Conservation (phyloP, 2,113 vertebrate genomes). For the Microcebus ravelobensis region DNA sequence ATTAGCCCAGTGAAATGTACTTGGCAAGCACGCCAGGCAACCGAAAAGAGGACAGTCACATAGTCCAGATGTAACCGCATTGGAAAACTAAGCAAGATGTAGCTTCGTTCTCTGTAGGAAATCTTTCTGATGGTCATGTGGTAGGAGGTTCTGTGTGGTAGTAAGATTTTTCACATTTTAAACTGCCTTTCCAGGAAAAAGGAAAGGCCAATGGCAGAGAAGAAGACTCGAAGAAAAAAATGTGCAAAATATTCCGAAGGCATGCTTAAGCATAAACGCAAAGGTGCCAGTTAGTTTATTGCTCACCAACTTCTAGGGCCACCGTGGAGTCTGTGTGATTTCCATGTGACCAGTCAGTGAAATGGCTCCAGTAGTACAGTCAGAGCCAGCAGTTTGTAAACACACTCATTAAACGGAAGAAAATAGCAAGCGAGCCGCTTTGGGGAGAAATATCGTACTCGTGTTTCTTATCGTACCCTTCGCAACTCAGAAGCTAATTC, state of each 20-base stretch:
- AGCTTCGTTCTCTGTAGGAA: conserved; percentile 55
- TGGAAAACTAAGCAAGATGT: conserved; percentile 25
- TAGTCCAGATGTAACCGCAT: not conserved
- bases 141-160: not conserved
- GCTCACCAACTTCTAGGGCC: not conserved
- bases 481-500: not conserved
- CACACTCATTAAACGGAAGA: not conserved
- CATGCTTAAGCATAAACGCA: not conserved
- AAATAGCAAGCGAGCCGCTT: not conserved
- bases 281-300: not conserved
- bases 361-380: not conserved
- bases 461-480: not conserved
- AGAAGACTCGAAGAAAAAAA: not conserved
- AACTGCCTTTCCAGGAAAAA: conserved; percentile 43
- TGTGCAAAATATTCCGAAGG: not conserved
- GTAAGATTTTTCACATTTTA: conserved; percentile 44
- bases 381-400: not conserved
- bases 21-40: conserved; percentile 82
- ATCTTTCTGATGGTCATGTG: conserved; percentile 27
- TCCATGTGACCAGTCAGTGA: not conserved
- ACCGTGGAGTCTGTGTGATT: not conserved
- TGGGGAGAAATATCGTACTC: too few species aligned
- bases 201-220: conserved; percentile 42
- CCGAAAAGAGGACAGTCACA: not conserved
- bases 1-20: conserved; percentile 90